A percentile compares a stretch with the other conserved stretches of the same genome.
Evolutionary conservation across 2,888 invertebrate species (phyloP).

Genomic region (Aelia acuminata): DNA sequence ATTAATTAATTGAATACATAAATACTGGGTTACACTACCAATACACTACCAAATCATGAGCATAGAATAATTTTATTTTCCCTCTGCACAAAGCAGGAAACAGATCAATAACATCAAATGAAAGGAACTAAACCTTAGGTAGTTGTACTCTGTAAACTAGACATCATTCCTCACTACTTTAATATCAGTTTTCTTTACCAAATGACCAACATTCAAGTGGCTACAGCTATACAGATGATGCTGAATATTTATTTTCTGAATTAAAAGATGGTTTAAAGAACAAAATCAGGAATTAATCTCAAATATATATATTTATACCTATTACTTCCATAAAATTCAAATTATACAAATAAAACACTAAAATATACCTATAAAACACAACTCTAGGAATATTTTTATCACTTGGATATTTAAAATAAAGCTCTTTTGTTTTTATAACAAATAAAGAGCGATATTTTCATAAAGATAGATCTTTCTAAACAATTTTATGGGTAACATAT

Average conservation of each 20-base stretch:
- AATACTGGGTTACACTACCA: no score
- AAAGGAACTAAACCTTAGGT: no score
- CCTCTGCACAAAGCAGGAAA: no score
- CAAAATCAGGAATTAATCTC: constrained; percentile 8
- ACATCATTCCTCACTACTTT: no score
- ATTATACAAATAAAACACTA: constrained; percentile 48
- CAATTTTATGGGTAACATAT: constrained; percentile 28
- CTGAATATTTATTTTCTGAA: not conserved
- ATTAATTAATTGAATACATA: no score
- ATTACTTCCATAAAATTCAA: constrained; percentile 47
- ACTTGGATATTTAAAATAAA: constrained; percentile 43
- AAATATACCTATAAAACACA: constrained; percentile 48
- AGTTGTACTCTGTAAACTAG: no score
- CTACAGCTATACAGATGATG: no score
- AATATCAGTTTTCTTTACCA: no score
- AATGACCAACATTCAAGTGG: no score
- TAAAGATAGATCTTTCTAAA: constrained; percentile 33
- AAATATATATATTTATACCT: constrained; percentile 33
- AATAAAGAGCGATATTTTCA: constrained; percentile 28
- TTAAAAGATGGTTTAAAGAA: not conserved
- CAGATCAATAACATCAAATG: no score
- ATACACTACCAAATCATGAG: no score
- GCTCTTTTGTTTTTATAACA: constrained; percentile 17
- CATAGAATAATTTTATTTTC: no score
- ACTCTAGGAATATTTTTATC: constrained; percentile 49